phyloP scores from a whole-genome alignment of 1,140 invertebrate genomes.

The Cecropterus lyciades region DNA sequence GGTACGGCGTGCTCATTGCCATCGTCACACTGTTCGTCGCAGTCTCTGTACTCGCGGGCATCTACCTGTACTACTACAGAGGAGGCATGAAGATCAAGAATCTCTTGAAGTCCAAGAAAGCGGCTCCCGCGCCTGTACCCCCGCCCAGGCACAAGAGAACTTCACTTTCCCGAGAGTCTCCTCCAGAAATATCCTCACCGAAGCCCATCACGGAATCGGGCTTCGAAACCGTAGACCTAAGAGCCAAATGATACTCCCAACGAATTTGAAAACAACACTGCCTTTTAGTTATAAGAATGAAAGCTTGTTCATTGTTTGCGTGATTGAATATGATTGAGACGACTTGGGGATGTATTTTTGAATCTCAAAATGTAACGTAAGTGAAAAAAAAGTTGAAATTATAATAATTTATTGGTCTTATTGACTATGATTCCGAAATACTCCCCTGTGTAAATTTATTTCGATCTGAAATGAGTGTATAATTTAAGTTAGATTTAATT shows the following conservation, averaged over 20 bases:
- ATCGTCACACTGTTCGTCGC: constrained; percentile 67
- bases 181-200: constrained; percentile 64
- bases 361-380: neutral
- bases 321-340: constrained; percentile 32
- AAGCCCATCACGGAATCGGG: constrained; percentile 71
- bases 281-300: constrained; percentile 49
- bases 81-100: constrained; percentile 80
- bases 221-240: constrained; percentile 76
- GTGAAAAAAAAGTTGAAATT: neutral
- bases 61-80: constrained; percentile 82
- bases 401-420: constrained; percentile 19
- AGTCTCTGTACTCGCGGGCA: constrained; percentile 61
- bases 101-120: constrained; percentile 64
- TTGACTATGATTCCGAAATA: constrained; percentile 3
- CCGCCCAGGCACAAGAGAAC: constrained; percentile 69
- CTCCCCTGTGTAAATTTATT: constrained; percentile 29
- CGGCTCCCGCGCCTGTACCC: constrained; percentile 63
- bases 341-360: constrained; percentile 18
- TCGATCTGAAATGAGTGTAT: constrained; percentile 29
- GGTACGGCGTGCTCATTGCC: constrained; percentile 72
- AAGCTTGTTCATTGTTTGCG: constrained; percentile 29
- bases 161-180: constrained; percentile 64
- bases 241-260: constrained; percentile 59
- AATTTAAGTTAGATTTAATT: constrained; percentile 44
- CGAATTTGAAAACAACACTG: constrained; percentile 51